A percentile compares a stretch with the other conserved stretches of the same genome.
Conservation (phyloP, 2,113 vertebrate species). For the Lepus europaeus region DNA sequence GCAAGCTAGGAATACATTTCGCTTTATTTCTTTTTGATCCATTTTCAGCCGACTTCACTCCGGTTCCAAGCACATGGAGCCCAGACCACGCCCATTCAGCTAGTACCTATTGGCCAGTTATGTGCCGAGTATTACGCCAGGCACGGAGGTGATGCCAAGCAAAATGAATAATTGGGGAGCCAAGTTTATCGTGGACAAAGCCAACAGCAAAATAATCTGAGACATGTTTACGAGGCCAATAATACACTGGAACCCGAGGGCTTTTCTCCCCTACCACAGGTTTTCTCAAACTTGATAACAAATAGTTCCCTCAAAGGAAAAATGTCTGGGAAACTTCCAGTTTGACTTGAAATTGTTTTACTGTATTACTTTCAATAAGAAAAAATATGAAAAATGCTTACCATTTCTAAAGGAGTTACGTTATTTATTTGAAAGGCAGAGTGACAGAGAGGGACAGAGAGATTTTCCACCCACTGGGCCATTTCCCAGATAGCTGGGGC, state of each 20-base stretch:
- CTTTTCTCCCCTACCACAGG: neutral
- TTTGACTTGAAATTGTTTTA: constrained; percentile 1
- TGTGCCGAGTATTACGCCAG: neutral
- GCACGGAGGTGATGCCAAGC: neutral
- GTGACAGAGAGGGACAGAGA: no score
- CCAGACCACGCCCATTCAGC: neutral
- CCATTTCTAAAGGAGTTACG: no score
- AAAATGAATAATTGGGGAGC: neutral
- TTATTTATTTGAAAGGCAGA: no score
- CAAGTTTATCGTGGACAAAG: neutral
- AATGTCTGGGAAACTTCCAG: neutral
- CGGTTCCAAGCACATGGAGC: neutral
- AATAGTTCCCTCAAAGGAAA: constrained; percentile 15
- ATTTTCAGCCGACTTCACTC: neutral
- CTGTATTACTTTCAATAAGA: neutral
- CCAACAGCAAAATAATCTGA: neutral
- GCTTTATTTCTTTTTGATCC: neutral
- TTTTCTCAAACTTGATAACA: constrained; percentile 26
- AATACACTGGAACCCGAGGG: neutral
- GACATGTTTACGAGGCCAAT: neutral
- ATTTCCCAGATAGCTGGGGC: no score
- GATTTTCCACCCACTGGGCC: no score
- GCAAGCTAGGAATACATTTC: neutral
- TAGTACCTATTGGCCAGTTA: neutral
- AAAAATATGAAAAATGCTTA: constrained; percentile 6